Conservation (phyloP, 2,888 invertebrate species). For the Punctoribates punctum region DNA sequence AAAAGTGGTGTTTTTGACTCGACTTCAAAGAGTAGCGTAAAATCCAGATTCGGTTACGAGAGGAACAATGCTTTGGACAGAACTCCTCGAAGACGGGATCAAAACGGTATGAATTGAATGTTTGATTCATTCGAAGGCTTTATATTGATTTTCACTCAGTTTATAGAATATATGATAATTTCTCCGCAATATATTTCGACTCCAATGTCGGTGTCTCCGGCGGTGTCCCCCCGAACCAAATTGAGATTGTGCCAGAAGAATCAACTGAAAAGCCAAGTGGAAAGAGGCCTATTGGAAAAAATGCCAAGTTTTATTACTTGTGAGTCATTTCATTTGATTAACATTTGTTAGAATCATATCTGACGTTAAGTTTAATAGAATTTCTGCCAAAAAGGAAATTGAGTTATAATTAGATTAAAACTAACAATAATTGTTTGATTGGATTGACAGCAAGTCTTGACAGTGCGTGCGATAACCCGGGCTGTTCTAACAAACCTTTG, state of each 20-base stretch:
- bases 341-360: too few relatives aligned
- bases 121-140: not conserved
- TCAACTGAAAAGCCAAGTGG: slow-evolving; percentile 4
- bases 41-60: not conserved
- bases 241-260: not conserved
- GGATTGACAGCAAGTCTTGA: slow-evolving; percentile 12
- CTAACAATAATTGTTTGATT: too few relatives aligned
- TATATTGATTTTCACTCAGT: slow-evolving; percentile 22
- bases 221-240: slow-evolving; percentile 13
- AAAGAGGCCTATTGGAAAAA: slow-evolving; percentile 30
- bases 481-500: not conserved
- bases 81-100: not conserved
- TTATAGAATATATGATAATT: slow-evolving; percentile 8
- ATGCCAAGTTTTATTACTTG: slow-evolving; percentile 27
- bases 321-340: not conserved
- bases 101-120: not conserved
- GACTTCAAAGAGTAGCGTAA: not conserved
- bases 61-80: not conserved
- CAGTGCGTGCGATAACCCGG: slow-evolving; percentile 3
- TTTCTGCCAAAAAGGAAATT: too few relatives aligned
- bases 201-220: not conserved
- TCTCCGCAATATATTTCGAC: not conserved
- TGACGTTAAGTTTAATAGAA: too few relatives aligned
- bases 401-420: too few relatives aligned
- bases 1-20: not conserved